Percentiles rank a stretch among this genome's conserved stretches.
These are phyloP conservation scores for Phylloscopus trochiloides DNA, from an alignment of 2,113 vertebrate species.

Conservation along the genomic window DNA sequence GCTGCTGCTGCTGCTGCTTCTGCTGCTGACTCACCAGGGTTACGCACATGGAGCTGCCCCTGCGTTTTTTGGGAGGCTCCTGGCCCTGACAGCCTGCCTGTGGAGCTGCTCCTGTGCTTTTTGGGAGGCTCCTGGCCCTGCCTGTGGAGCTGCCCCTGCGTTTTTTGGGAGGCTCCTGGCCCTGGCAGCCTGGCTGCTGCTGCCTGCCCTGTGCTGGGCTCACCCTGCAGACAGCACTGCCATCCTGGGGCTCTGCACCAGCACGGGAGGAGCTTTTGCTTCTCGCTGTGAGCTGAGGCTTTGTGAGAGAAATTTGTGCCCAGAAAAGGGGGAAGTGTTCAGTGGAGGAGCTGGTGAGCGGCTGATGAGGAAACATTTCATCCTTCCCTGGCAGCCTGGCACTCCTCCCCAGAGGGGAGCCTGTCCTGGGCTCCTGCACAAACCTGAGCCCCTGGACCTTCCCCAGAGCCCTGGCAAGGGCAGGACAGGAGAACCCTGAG, in stretches of 20 bases:
- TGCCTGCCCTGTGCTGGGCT: background rate
- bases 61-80: background rate
- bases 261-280: background rate
- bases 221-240: background rate
- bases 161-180: background rate
- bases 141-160: background rate
- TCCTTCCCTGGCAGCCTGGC: rapidly evolving
- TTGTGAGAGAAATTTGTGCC: background rate
- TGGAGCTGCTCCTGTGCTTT: too few relatives aligned
- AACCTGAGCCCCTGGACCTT: background rate
- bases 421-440: background rate
- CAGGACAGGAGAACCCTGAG: background rate
- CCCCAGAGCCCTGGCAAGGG: background rate
- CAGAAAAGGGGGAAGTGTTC: background rate
- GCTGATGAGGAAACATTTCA: background rate
- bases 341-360: background rate
- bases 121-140: too few relatives aligned
- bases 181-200: background rate
- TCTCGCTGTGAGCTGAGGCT: background rate
- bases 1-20: background rate
- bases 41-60: background rate
- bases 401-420: background rate
- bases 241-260: background rate
- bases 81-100: too few relatives aligned
- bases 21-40: background rate